Evolutionary conservation across 2,888 invertebrate genomes (phyloP), one percentile per base, ranked within the genome.

Genomic region (Chloroclystis v-ata): DNA sequence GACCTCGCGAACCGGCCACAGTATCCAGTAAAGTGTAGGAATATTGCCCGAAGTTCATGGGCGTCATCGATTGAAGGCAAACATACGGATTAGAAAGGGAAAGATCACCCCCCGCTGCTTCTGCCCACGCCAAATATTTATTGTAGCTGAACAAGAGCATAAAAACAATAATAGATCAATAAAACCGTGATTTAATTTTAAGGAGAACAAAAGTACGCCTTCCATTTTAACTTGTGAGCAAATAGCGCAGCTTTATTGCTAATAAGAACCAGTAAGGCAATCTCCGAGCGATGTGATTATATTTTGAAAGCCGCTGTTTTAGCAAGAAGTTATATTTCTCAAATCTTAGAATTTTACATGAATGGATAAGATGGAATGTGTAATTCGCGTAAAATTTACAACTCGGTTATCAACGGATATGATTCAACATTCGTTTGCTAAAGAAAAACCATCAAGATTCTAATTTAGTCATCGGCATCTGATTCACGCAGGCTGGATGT

Each of bases 1-100:
- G 82, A 82, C 84, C 86, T 75, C 75, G 77, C 80, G 68, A 78
- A 78, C 81, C 80, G 79, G 79, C 50, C 65, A 40, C 47, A 47
- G 47, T 41, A 33, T 32, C 78, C 78, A 63, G 67, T 69, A 67
- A 68, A 63, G 62, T 60, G 63, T 70, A 66, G 67, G 63, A 65
- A 58, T 55, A 55, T n/a, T n/a, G n/a, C 62, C 57, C 57, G 60
- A 76, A 78, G 75, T 75, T 78, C 80, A 80, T 60, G 77, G 74
- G 55, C 76, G 63, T 25, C 47, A 47, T 54, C 52, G 41, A 61
- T 48, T 51, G 13, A 37, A 39, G 24, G 13, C 12, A 29, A 40
- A 12, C 47, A 49, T 47, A 55, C 48, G 28, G 43, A 49, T 49
- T 30, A 47, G 25, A 37, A 35, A 39, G 32, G 28, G 28, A 35